These are phyloP conservation scores for Argyrosomus regius DNA, from an alignment of 2,797 vertebrate species.

Conservation along the genomic window DNA sequence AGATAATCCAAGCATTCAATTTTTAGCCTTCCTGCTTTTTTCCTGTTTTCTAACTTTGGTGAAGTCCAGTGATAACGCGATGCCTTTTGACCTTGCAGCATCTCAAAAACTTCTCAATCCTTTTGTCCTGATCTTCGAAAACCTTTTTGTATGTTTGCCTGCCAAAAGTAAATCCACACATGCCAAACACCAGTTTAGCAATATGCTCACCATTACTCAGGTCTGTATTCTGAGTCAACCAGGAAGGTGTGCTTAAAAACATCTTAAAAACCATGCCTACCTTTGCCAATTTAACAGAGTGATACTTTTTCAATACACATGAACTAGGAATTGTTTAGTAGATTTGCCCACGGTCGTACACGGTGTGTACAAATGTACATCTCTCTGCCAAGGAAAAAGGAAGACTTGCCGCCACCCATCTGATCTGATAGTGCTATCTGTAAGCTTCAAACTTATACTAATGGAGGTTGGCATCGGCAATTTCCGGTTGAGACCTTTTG, in stretches of 20 bases:
- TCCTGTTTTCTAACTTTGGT: not conserved
- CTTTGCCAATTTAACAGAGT: slow-evolving; percentile 19
- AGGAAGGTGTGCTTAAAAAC: slow-evolving; percentile 7
- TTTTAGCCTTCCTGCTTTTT: not conserved
- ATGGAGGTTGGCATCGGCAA: slow-evolving; percentile 76
- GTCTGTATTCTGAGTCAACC: slow-evolving; percentile 21
- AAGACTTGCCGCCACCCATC: slow-evolving; percentile 37
- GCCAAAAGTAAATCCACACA: slow-evolving; percentile 39
- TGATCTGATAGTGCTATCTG: slow-evolving; percentile 72
- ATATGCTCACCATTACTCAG: not conserved
- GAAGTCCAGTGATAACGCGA: not conserved
- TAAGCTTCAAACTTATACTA: slow-evolving; percentile 72
- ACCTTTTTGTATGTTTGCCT: slow-evolving; percentile 27
- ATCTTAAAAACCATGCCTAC: not conserved
- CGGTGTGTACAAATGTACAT: slow-evolving; percentile 1
- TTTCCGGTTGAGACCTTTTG: slow-evolving; percentile 83
- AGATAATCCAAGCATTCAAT: not conserved
- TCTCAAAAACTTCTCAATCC: slow-evolving; percentile 14
- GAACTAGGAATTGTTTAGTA: not conserved
- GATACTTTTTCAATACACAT: not conserved
- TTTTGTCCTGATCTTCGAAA: slow-evolving; percentile 19
- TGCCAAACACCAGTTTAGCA: slow-evolving; percentile 26
- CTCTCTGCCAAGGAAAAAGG: slow-evolving; percentile 11
- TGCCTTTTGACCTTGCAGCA: slow-evolving; percentile 22
- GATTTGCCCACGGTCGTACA: not conserved